A percentile compares a stretch with the other conserved stretches of the same genome.
These are phyloP conservation scores for Papilio elwesi DNA, from an alignment of 2,888 invertebrate genomes.

Conservation along the genomic window DNA sequence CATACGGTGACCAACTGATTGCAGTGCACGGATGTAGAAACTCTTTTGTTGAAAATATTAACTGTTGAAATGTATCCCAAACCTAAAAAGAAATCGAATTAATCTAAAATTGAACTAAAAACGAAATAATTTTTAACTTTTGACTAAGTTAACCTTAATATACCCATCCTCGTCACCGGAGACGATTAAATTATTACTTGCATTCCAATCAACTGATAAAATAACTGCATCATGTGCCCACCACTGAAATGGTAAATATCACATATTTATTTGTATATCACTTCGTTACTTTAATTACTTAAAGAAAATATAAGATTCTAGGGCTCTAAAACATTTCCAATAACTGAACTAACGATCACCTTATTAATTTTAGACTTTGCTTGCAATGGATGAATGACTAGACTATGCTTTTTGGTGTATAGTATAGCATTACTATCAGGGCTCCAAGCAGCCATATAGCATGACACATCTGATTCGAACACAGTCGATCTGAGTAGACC, in stretches of 20 bases:
- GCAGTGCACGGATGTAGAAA: constrained; percentile 97
- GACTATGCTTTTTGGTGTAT: constrained; percentile 87
- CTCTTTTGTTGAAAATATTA: constrained; percentile 91
- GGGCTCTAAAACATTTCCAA: not conserved
- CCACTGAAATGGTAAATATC: constrained; percentile 88
- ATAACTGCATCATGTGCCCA: constrained; percentile 98
- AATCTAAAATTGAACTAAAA: not conserved
- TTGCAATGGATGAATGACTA: constrained; percentile 89
- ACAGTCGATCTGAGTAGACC: constrained; percentile 96
- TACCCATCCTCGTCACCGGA: constrained; percentile 98
- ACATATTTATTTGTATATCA: not conserved
- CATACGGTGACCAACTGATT: constrained; percentile 95
- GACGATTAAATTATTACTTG: constrained; percentile 94
- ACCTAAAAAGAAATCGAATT: constrained; percentile 74
- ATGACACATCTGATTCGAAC: constrained; percentile 90
- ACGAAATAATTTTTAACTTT: not conserved
- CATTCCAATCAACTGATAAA: constrained; percentile 97
- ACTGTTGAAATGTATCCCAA: constrained; percentile 96
- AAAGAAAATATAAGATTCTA: no score
- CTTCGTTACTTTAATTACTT: no score
- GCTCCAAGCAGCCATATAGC: constrained; percentile 94
- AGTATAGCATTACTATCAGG: constrained; percentile 88
- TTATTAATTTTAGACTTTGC: constrained; percentile 89
- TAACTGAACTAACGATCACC: constrained; percentile 66
- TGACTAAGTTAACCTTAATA: constrained; percentile 86